Conservation (phyloP, 2,888 invertebrate species). For the Xylophagus ater region DNA sequence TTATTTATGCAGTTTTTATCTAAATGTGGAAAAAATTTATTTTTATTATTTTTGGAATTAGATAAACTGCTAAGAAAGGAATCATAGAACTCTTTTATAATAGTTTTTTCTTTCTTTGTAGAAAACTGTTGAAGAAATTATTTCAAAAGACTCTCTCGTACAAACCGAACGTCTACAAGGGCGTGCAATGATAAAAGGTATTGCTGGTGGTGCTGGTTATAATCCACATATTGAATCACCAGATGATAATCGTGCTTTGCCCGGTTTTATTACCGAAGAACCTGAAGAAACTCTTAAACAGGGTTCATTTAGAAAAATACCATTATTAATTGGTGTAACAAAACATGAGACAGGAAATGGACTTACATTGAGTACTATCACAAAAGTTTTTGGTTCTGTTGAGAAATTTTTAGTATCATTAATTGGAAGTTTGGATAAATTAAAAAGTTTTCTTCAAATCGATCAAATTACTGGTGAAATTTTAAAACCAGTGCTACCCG, state of each 20-base stretch:
- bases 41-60: neutral
- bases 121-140: conserved; percentile 34
- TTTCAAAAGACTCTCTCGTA: conserved; percentile 45
- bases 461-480: conserved; percentile 30
- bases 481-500: conserved; percentile 28
- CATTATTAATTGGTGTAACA: conserved; percentile 60
- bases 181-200: conserved; percentile 50
- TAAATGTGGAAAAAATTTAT: too few species aligned
- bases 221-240: conserved; percentile 58
- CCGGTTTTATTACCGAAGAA: conserved; percentile 50
- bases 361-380: conserved; percentile 25
- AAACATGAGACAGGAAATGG: conserved; percentile 54
- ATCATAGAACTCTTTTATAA: neutral
- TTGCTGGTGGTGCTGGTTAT: conserved; percentile 50
- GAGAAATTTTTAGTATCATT: conserved; percentile 30
- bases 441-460: conserved; percentile 28
- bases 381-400: conserved; percentile 29
- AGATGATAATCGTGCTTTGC: conserved; percentile 55
- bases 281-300: conserved; percentile 50
- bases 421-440: conserved; percentile 23
- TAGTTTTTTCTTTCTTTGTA: conserved; percentile 13
- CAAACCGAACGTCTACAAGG: conserved; percentile 46
- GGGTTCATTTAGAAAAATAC: conserved; percentile 46
- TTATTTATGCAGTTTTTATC: too few species aligned
- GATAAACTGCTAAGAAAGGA: neutral